Conservation (phyloP, 2,797 vertebrate species). For the Pyrocephalus nanus region DNA sequence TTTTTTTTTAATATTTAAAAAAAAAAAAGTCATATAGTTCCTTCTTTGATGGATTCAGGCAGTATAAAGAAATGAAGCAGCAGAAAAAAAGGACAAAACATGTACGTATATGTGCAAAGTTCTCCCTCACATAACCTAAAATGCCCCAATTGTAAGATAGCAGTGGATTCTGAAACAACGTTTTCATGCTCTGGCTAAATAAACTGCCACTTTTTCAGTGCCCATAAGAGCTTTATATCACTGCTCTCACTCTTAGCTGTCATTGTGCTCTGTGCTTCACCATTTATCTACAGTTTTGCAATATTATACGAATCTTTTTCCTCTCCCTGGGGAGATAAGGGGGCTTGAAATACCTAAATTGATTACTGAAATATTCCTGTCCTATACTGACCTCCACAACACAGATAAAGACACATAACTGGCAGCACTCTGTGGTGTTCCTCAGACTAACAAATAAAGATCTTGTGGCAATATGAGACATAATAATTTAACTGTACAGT, state of each 20-base stretch:
- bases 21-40: not conserved
- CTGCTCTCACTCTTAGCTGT: not conserved
- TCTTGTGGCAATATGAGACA: not conserved
- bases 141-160: not conserved
- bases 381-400: not conserved
- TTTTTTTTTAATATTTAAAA: not conserved
- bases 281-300: not conserved
- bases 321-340: not conserved
- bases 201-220: not conserved
- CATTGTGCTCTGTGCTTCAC: not conserved
- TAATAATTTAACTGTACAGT: not conserved
- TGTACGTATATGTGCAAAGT: not conserved
- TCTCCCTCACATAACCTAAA: not conserved
- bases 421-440: not conserved
- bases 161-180: not conserved
- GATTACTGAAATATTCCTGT: not conserved
- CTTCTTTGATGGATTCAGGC: not conserved
- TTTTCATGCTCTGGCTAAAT: not conserved
- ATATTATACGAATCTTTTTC: not conserved
- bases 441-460: not conserved
- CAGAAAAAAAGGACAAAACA: not conserved
- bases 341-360: not conserved
- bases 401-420: not conserved
- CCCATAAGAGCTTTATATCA: not conserved
- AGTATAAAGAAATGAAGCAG: not conserved